Percentiles rank a stretch among this genome's conserved stretches.
Evolutionary conservation across 2,797 vertebrate species (phyloP).

Genomic region (Poeciliopsis infans): DNA sequence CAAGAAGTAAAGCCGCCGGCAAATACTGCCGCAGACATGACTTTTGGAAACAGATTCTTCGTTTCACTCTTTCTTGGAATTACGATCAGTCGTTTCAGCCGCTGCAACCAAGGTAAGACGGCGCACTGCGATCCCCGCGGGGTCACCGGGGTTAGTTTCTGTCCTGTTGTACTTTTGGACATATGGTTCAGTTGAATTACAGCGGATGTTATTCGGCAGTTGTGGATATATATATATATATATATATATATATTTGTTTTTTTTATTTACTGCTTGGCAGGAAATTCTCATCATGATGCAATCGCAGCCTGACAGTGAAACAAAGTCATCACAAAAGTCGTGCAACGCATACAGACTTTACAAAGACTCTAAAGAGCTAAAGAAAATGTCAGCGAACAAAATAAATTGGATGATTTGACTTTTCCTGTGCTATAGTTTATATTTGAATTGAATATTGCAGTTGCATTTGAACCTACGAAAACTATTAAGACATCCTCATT

Average conservation of each 20-base stretch:
- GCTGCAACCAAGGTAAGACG: slow-evolving; percentile 78
- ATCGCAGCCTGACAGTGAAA: neutral
- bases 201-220: neutral
- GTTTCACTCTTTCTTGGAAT: slow-evolving; percentile 72
- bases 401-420: neutral
- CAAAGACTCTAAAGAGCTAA: neutral
- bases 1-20: slow-evolving; percentile 34
- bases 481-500: neutral
- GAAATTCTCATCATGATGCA: neutral
- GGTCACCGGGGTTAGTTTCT: neutral
- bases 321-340: neutral
- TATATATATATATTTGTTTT: too few species aligned
- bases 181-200: neutral
- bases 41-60: slow-evolving; percentile 64
- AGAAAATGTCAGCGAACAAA: neutral
- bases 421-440: neutral
- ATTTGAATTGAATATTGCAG: neutral
- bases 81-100: slow-evolving; percentile 57
- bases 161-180: neutral
- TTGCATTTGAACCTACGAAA: neutral
- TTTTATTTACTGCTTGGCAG: neutral
- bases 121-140: neutral
- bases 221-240: neutral
- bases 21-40: slow-evolving; percentile 76
- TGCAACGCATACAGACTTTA: neutral